phyloP scores from a whole-genome alignment of 2,113 vertebrate genomes.

The Chrysemys picta region DNA sequence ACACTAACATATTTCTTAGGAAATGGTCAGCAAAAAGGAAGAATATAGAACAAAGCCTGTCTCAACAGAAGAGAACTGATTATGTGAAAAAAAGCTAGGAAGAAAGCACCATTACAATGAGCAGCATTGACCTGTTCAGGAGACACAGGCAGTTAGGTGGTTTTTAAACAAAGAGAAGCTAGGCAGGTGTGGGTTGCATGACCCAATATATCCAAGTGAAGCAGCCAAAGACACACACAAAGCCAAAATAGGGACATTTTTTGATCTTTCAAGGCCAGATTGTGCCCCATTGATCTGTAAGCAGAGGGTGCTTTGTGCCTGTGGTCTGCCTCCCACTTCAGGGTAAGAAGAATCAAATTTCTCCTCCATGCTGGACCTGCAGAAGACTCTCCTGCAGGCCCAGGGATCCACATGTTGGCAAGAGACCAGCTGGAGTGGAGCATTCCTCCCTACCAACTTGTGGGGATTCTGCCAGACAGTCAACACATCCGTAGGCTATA shows the following conservation, averaged over 20 bases:
- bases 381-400: background rate
- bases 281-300: background rate
- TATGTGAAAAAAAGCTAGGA: background rate
- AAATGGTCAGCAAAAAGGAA: background rate
- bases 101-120: background rate
- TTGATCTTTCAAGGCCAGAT: background rate
- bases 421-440: background rate
- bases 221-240: background rate
- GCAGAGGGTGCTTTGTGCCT: background rate
- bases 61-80: background rate
- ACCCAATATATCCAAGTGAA: background rate
- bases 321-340: background rate
- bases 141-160: background rate
- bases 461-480: background rate
- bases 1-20: background rate
- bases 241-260: background rate
- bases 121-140: background rate
- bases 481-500: background rate
- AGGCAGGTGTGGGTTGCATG: background rate
- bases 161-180: background rate
- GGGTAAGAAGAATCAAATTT: background rate
- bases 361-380: background rate
- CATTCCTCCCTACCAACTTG: background rate
- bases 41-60: background rate
- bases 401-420: background rate